These are phyloP conservation scores for Sarcophaga rosellei DNA, from an alignment of 2,888 invertebrate genomes.

Conservation along the genomic window DNA sequence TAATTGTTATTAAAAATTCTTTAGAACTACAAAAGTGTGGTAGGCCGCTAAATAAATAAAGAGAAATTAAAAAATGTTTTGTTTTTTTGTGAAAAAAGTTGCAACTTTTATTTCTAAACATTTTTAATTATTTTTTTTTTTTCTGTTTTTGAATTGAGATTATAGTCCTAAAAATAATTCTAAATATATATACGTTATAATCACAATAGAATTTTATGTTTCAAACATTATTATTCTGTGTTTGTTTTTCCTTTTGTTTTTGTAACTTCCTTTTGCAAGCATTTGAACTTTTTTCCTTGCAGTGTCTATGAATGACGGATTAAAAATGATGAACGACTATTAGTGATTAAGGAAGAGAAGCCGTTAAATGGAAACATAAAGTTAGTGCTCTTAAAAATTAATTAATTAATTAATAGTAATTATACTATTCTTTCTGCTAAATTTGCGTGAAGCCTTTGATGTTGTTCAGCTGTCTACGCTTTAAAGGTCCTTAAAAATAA, in stretches of 20 bases:
- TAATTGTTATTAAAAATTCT: background rate
- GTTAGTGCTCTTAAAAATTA: constrained; percentile 40
- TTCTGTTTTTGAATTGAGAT: background rate
- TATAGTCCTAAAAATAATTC: background rate
- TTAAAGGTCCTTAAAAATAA: background rate
- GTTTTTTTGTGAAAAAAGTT: background rate
- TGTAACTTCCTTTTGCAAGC: background rate
- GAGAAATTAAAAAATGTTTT: background rate
- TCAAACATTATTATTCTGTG: no score
- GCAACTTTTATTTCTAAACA: background rate
- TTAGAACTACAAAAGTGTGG: background rate
- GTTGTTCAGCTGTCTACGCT: background rate
- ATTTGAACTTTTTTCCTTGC: background rate
- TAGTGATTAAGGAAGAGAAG: background rate
- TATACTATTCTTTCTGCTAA: constrained; percentile 18
- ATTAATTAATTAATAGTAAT: background rate
- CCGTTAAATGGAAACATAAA: constrained; percentile 35
- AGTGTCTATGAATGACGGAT: background rate
- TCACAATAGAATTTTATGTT: background rate
- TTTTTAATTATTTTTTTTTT: no score
- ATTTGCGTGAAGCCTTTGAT: background rate
- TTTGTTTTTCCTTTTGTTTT: background rate
- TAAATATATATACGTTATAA: background rate
- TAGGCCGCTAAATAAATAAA: background rate
- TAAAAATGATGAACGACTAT: background rate